These are phyloP conservation scores for Thymelicus lineola DNA, from an alignment of 2,888 invertebrate genomes.

Conservation along the genomic window DNA sequence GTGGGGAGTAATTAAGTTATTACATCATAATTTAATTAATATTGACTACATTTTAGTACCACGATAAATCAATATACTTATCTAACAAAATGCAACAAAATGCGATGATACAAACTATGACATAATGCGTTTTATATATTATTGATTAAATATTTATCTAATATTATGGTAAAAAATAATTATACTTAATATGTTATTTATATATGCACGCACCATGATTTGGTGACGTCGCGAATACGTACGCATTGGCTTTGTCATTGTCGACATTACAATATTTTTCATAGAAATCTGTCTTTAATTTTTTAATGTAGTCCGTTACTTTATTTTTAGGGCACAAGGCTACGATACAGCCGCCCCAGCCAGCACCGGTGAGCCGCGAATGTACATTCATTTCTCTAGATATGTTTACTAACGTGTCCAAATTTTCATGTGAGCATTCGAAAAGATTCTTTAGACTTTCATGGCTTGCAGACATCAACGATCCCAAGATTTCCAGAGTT, in stretches of 20 bases:
- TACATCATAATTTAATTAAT: too few species aligned
- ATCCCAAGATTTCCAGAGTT: constrained; percentile 87
- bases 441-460: constrained; percentile 93
- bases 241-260: constrained; percentile 80
- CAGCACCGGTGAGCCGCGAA: constrained; percentile 98
- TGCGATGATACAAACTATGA: not conserved
- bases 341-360: constrained; percentile 99
- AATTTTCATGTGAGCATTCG: constrained; percentile 96
- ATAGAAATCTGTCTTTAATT: constrained; percentile 90
- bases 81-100: constrained; percentile 5
- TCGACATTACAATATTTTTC: constrained; percentile 80
- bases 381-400: constrained; percentile 90
- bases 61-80: not conserved
- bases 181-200: constrained; percentile 37
- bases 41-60: too few species aligned
- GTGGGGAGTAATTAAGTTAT: too few species aligned
- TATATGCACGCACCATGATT: constrained; percentile 87
- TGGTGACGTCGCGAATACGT: constrained; percentile 91
- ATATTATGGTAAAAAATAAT: constrained; percentile 10
- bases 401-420: constrained; percentile 92
- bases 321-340: constrained; percentile 90
- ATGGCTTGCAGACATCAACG: constrained; percentile 96
- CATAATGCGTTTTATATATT: not conserved
- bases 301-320: constrained; percentile 88
- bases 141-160: constrained; percentile 3